phyloP scores from a whole-genome alignment of 2,113 vertebrate genomes.

The Pseudopodoces humilis region DNA sequence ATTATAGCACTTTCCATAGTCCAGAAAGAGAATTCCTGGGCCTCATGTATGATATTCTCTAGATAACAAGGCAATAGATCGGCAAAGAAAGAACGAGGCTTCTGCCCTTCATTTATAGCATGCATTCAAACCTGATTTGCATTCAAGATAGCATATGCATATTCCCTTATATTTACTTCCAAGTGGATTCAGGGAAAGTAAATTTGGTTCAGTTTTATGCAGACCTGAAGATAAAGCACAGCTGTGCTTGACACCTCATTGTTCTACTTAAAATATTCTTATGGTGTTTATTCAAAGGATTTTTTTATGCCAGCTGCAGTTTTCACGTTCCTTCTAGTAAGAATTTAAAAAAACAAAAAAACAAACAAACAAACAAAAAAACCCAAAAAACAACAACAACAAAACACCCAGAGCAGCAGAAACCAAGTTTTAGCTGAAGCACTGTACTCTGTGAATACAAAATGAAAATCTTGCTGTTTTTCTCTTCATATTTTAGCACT shows the following conservation, averaged over 20 bases:
- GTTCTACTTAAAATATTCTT: conserved; percentile 54
- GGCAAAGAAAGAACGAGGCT: conserved; percentile 24
- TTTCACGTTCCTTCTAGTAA: conserved; percentile 5
- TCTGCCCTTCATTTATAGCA: conserved; percentile 51
- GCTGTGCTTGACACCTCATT: conserved; percentile 50
- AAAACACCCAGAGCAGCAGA: not conserved
- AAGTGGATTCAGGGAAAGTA: conserved; percentile 1
- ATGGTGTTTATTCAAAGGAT: conserved; percentile 7
- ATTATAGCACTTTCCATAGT: not conserved
- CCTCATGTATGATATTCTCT: conserved; percentile 1
- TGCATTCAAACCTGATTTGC: conserved; percentile 12
- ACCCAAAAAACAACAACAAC: not conserved
- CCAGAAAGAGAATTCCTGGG: conserved; percentile 51
- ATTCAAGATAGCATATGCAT: conserved; percentile 61
- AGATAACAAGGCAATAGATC: not conserved
- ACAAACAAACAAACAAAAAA: no score
- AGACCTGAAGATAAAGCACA: conserved; percentile 58
- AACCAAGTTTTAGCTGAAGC: not conserved
- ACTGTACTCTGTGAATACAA: not conserved
- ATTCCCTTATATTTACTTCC: conserved; percentile 43
- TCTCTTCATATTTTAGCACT: not conserved
- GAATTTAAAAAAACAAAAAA: not conserved
- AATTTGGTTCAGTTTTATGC: conserved; percentile 17
- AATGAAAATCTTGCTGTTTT: not conserved
- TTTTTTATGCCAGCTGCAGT: conserved; percentile 17